Evolutionary conservation across 2,113 vertebrate species (phyloP).

Genomic region (Saccopteryx bilineata): DNA sequence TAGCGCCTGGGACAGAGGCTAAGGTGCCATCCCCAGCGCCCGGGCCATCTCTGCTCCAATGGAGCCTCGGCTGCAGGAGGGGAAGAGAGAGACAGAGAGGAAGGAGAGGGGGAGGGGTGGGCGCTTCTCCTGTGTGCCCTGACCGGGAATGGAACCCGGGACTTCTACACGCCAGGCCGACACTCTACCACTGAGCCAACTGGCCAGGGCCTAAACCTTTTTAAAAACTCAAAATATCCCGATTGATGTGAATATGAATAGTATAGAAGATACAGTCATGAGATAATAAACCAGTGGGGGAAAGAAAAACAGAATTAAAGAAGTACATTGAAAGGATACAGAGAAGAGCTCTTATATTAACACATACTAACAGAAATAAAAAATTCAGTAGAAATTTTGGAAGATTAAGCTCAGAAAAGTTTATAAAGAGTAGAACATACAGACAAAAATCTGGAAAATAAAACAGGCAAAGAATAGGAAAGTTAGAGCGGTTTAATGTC

Average conservation of each 20-base stretch:
- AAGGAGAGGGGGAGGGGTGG: too few relatives aligned
- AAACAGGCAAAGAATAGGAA: not conserved
- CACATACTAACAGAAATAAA: not conserved
- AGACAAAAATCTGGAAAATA: constrained; percentile 1
- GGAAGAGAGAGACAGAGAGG: too few relatives aligned
- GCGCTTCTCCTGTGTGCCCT: too few relatives aligned
- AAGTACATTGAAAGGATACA: not conserved
- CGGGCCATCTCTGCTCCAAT: too few relatives aligned
- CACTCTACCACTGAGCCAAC: too few relatives aligned
- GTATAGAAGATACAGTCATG: not conserved
- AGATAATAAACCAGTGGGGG: not conserved
- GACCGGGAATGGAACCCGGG: too few relatives aligned
- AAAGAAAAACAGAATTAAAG: not conserved
- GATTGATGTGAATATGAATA: constrained; percentile 2
- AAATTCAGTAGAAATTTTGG: not conserved
- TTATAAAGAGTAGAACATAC: constrained; percentile 25
- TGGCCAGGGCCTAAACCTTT: not conserved
- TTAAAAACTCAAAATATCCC: not conserved
- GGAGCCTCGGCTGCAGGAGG: too few relatives aligned
- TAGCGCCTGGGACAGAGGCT: too few relatives aligned
- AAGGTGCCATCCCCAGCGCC: too few relatives aligned
- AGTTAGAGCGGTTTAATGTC: not conserved
- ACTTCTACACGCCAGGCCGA: too few relatives aligned
- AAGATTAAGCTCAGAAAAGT: not conserved
- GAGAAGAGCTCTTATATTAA: constrained; percentile 15